Evolutionary conservation across 2,113 vertebrate genomes (phyloP).

Genomic region (Chloroceryle aenea): DNA sequence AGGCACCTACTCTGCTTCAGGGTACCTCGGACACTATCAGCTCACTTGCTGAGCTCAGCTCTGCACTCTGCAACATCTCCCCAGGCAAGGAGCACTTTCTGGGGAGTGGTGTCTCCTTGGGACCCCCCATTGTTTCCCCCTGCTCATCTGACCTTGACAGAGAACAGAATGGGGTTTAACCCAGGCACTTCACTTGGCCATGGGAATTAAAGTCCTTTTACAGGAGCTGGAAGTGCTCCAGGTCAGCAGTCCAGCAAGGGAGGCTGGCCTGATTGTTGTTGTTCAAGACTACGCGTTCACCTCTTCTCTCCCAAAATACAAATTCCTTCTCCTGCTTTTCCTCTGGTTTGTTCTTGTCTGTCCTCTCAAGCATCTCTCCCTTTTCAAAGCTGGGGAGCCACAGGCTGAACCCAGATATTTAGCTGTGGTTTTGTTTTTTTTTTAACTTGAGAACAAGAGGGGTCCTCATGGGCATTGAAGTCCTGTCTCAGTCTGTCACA

Average conservation of each 20-base stretch:
- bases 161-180: conserved; percentile 2
- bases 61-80: background rate
- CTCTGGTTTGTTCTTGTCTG: background rate
- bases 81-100: background rate
- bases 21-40: background rate
- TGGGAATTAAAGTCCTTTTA: background rate
- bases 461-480: background rate
- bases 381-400: background rate
- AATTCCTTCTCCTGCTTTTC: background rate
- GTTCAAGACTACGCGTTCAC: fast-evolving
- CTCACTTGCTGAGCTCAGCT: background rate
- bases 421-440: background rate
- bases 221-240: background rate
- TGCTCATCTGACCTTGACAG: conserved; percentile 56
- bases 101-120: background rate
- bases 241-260: background rate
- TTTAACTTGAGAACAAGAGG: background rate
- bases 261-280: background rate
- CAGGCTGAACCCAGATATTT: background rate
- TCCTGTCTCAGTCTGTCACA: background rate
- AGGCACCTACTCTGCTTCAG: background rate
- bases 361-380: background rate
- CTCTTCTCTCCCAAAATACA: background rate
- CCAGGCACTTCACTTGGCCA: background rate
- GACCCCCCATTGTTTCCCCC: fast-evolving